Base-by-base conservation (phyloP, 2,888 invertebrate species). In the Chaetogeoica ovagalla region DNA sequence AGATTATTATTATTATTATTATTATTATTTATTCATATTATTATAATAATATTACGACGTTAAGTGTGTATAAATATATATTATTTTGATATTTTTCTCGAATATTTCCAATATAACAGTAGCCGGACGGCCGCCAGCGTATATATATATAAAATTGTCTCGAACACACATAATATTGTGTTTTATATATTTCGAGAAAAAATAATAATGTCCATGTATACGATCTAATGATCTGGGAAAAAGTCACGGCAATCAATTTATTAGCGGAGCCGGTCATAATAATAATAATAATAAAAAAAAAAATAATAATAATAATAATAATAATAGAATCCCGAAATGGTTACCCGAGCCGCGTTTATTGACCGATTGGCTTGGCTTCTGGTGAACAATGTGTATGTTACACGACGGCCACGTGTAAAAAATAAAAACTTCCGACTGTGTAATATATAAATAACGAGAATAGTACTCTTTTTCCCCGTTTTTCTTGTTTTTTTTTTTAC, bases 161-260 rank as follows among this genome's bases (percentile, higher is more conserved):
- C 30, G 30, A 30, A 30, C 30, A 30, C 30, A 4, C 30, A 4
- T 30, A 30, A 30, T 30, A 30, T 30, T 30, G 4, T n/a, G n/a
- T n/a, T n/a, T 30, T 30, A 30, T 30, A 30, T 30, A 30, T 30
- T 30, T 30, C 30, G 30, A 30, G 30, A 30, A 30, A 30, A 30
- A 30, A 15, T 9, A 52, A 75, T 76, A 76, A 76, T 68, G 55
- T 57, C 52, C 48, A 3, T 19, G 21, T 9, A 30, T 30, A 55
- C 70, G 55, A 48, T 48, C 23, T 79, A 79, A 79, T 23, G 79
- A 79, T 79, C 79, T 79, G 79, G 79, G 79, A 79, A 79, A n/a
- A 63, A 79, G 70, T 37, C 21, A 79, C 79, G 79, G 79, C 70
- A 79, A 79, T 79, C 70, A 71, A 79, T 71, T 79, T 23, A 70